phyloP scores from a whole-genome alignment of 2,888 invertebrate genomes.

The Pseudococcus longispinus region DNA sequence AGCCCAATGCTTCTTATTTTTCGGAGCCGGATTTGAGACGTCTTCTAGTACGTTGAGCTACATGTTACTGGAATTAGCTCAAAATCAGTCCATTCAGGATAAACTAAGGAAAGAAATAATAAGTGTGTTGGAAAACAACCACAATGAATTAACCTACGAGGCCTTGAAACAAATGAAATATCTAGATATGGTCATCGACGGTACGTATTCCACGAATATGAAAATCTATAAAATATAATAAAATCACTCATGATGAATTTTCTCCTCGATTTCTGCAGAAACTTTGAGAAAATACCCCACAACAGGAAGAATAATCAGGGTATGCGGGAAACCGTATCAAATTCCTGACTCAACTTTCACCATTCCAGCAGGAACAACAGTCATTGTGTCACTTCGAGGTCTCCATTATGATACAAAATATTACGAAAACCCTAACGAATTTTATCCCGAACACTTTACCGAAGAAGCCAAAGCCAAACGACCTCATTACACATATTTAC shows the following conservation, averaged over 20 bases:
- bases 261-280: not conserved
- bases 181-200: slow-evolving; percentile 67
- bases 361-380: not conserved
- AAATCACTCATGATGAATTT: not conserved
- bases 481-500: not conserved
- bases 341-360: not conserved
- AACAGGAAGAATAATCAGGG: not conserved
- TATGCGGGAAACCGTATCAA: not conserved
- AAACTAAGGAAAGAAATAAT: slow-evolving; percentile 66
- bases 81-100: slow-evolving; percentile 66
- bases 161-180: slow-evolving; percentile 68
- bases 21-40: slow-evolving; percentile 71
- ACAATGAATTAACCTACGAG: slow-evolving; percentile 67
- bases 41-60: slow-evolving; percentile 70
- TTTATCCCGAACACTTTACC: not conserved
- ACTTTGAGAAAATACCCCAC: not conserved
- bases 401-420: not conserved
- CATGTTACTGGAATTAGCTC: slow-evolving; percentile 66
- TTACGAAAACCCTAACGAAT: slow-evolving; percentile 4
- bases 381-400: not conserved
- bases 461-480: slow-evolving; percentile 17
- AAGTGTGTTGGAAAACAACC: slow-evolving; percentile 63
- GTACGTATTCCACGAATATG: slow-evolving; percentile 62
- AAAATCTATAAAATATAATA: not conserved
- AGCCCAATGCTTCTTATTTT: slow-evolving; percentile 68